Conservation (phyloP, 2,888 invertebrate species). For the Coronaproctus castanopsis region DNA sequence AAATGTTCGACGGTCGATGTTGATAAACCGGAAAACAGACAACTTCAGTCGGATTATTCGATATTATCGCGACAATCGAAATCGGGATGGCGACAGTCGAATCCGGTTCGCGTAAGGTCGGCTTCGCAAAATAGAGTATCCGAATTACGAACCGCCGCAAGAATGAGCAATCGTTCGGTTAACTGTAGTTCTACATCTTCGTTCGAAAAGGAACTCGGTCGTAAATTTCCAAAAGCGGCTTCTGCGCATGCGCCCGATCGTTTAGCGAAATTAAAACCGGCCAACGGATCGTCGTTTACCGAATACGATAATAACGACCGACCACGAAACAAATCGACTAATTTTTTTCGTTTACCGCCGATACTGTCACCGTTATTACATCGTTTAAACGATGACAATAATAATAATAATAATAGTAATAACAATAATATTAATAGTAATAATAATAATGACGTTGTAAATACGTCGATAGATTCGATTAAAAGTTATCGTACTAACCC, state of each 20-base stretch:
- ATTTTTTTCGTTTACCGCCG: constrained; percentile 43
- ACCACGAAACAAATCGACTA: too few species aligned
- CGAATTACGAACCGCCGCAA: constrained; percentile 2
- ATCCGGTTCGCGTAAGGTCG: not conserved
- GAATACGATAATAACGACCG: too few species aligned
- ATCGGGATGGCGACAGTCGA: too few species aligned
- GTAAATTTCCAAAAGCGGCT: not conserved
- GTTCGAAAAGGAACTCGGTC: not conserved
- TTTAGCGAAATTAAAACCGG: constrained; percentile 21
- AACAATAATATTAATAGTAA: not conserved
- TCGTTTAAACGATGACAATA: constrained; percentile 7
- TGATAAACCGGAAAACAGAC: constrained; percentile 34
- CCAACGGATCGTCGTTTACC: too few species aligned
- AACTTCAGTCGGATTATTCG: too few species aligned
- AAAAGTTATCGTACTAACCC: constrained; percentile 10
- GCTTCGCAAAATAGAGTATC: constrained; percentile 8
- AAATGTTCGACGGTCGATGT: constrained; percentile 5
- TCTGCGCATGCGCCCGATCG: constrained; percentile 3
- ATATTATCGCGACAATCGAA: too few species aligned
- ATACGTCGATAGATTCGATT: constrained; percentile 11
- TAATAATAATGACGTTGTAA: not conserved
- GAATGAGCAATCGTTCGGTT: not conserved
- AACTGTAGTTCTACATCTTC: not conserved
- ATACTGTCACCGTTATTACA: constrained; percentile 37
- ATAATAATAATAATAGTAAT: not conserved